A percentile compares a stretch with the other conserved stretches of the same genome.
Evolutionary conservation across 2,888 invertebrate species (phyloP).

Genomic region (Leucania comma): DNA sequence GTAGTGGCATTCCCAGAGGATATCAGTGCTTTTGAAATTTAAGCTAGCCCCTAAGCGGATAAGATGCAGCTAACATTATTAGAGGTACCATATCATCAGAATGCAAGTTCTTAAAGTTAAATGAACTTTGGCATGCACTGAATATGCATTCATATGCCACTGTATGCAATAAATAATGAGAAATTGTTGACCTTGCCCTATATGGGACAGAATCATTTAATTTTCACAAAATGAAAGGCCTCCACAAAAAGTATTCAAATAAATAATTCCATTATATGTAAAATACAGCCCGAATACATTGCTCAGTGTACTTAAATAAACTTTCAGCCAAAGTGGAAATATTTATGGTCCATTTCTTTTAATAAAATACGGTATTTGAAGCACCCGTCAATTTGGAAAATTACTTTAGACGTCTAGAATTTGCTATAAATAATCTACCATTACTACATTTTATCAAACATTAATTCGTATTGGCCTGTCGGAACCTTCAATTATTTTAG

Average conservation of each 20-base stretch:
- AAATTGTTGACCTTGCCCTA: background rate
- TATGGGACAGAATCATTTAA: slow-evolving; percentile 25
- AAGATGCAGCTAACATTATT: slow-evolving; percentile 30
- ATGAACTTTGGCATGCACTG: background rate
- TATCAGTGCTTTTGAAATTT: slow-evolving; percentile 35
- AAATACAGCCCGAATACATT: slow-evolving; percentile 57
- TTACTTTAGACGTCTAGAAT: slow-evolving; percentile 48
- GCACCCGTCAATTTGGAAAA: slow-evolving; percentile 53
- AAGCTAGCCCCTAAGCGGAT: slow-evolving; percentile 34
- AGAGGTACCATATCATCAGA: slow-evolving; percentile 10
- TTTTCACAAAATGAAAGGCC: slow-evolving; percentile 1
- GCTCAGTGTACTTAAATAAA: slow-evolving; percentile 35
- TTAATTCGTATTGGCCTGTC: background rate
- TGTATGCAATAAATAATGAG: background rate
- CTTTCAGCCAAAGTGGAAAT: slow-evolving; percentile 52
- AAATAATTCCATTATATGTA: slow-evolving; percentile 61
- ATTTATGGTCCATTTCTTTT: slow-evolving; percentile 60
- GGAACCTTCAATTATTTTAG: background rate
- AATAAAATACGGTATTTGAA: slow-evolving; percentile 57
- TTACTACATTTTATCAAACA: slow-evolving; percentile 2
- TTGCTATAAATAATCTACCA: slow-evolving; percentile 13
- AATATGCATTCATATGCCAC: background rate
- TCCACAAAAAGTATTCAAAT: slow-evolving; percentile 44
- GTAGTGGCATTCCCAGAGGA: slow-evolving; percentile 31
- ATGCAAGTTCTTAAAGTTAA: background rate